A percentile compares a stretch with the other conserved stretches of the same genome.
Conservation (phyloP, 2,797 vertebrate species). For the Lepidocolaptes lacrymiger region DNA sequence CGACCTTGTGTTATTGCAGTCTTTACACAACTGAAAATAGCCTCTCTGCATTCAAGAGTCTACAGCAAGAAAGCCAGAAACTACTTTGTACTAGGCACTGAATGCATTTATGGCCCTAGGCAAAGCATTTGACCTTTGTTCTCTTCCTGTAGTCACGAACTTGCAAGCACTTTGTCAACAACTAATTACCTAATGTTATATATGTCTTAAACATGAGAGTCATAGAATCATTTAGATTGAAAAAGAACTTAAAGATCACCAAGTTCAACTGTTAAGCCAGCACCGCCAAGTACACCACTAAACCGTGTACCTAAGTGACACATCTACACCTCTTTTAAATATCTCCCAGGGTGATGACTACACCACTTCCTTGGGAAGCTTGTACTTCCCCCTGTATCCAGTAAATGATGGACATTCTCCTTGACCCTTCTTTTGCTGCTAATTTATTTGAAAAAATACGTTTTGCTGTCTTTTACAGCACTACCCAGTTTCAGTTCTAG, state of each 20-base stretch:
- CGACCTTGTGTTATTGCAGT: not conserved
- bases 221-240: not conserved
- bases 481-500: not conserved
- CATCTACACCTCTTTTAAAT: not conserved
- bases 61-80: not conserved
- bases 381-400: not conserved
- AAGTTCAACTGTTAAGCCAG: not conserved
- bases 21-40: not conserved
- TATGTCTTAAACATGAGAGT: not conserved
- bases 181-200: not conserved
- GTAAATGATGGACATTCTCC: not conserved
- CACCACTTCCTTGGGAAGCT: not conserved
- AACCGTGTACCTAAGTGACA: not conserved
- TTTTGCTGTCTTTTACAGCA: not conserved
- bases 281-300: not conserved
- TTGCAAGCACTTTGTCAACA: not conserved
- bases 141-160: not conserved
- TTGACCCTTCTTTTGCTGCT: not conserved
- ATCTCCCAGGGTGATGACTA: not conserved
- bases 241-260: not conserved
- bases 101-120: not conserved
- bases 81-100: not conserved
- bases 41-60: not conserved
- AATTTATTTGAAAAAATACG: not conserved
- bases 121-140: not conserved